Percentiles rank a stretch among this genome's conserved stretches.
Evolutionary conservation across 2,113 vertebrate genomes (phyloP).

Genomic region (Eptesicus fuscus): DNA sequence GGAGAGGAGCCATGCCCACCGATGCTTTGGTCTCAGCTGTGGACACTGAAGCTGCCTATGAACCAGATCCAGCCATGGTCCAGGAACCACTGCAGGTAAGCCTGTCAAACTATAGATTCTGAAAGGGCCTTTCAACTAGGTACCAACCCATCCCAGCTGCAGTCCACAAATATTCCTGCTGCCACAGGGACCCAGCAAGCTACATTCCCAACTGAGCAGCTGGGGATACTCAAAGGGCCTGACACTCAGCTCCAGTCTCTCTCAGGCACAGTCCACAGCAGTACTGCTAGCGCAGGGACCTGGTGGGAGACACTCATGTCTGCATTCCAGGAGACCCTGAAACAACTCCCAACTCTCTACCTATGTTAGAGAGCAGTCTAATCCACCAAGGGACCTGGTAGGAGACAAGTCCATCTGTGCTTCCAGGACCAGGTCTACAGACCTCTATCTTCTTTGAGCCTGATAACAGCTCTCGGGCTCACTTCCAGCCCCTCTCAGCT

Average conservation of each 20-base stretch:
- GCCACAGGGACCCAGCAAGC: background rate
- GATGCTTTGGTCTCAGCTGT: background rate
- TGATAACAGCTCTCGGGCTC: background rate
- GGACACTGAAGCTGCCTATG: background rate
- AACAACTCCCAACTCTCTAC: background rate
- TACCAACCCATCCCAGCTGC: background rate
- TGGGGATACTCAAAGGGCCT: background rate
- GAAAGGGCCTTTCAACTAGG: background rate
- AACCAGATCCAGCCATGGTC: background rate
- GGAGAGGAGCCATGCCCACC: background rate
- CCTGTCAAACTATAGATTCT: background rate
- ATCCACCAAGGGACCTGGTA: background rate
- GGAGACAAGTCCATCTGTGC: background rate
- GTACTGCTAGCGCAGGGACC: background rate
- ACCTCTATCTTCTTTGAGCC: background rate
- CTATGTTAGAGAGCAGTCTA: background rate
- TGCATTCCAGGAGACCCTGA: too few species aligned
- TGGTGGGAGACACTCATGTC: background rate
- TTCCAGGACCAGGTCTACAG: background rate
- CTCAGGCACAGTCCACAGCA: background rate
- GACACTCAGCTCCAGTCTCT: background rate
- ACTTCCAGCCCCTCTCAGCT: background rate
- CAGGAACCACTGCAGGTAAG: background rate
- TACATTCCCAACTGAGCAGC: background rate
- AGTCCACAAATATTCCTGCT: too few species aligned